These are phyloP conservation scores for Xiphophorus birchmanni DNA, from an alignment of 2,797 vertebrate species.

Conservation along the genomic window DNA sequence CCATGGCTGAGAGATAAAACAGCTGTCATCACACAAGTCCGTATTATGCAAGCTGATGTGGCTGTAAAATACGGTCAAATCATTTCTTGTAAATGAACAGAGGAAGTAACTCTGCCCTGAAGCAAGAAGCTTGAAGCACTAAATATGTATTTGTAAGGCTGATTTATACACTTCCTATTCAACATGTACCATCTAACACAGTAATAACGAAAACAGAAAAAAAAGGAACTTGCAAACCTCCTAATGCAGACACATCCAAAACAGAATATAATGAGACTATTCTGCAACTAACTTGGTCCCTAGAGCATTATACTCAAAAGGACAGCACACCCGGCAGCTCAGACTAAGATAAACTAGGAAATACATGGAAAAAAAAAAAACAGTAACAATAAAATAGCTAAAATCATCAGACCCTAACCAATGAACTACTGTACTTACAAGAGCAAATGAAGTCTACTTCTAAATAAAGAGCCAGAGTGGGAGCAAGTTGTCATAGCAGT, in stretches of 20 bases:
- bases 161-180: constrained; percentile 26
- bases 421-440: constrained; percentile 26
- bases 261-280: constrained; percentile 39
- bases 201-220: constrained; percentile 13
- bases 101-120: constrained; percentile 23
- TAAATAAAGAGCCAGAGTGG: constrained; percentile 59
- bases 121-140: constrained; percentile 30
- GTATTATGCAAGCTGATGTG: constrained; percentile 38
- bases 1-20: constrained; percentile 24
- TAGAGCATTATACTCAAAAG: constrained; percentile 29
- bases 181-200: constrained; percentile 38
- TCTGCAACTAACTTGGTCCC: constrained; percentile 50
- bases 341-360: constrained; percentile 43
- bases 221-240: constrained; percentile 17
- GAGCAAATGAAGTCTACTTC: constrained; percentile 34
- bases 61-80: constrained; percentile 38
- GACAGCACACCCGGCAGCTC: constrained; percentile 49
- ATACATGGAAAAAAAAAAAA: background rate
- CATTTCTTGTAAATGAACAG: constrained; percentile 29
- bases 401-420: constrained; percentile 21
- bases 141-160: constrained; percentile 35
- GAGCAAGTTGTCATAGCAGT: constrained; percentile 62
- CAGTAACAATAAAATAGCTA: constrained; percentile 12
- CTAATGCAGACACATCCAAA: constrained; percentile 20
- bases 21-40: constrained; percentile 9